These are phyloP conservation scores for Tokudaia tokunoshimensis DNA, from an alignment of 2,797 vertebrate species.

Conservation along the genomic window DNA sequence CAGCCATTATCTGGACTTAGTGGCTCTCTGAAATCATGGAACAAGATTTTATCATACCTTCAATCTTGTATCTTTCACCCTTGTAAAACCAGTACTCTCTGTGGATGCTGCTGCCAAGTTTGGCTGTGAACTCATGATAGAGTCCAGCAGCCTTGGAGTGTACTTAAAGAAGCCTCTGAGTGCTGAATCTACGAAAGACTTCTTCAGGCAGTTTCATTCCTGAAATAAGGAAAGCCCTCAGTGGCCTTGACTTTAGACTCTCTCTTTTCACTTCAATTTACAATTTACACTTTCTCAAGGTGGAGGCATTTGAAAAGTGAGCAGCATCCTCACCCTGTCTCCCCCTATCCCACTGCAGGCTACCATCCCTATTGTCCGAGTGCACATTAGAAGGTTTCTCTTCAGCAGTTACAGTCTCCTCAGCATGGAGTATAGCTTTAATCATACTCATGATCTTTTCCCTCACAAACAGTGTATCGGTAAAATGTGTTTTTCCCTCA, in stretches of 20 bases:
- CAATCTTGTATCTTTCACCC: neutral
- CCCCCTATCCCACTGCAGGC: neutral
- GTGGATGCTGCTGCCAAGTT: neutral
- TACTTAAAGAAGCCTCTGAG: neutral
- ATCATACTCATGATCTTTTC: neutral
- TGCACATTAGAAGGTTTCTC: neutral
- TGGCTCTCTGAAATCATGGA: neutral
- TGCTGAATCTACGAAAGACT: neutral
- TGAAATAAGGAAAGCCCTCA: neutral
- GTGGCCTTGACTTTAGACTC: neutral
- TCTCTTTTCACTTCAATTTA: neutral
- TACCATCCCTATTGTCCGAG: too few relatives aligned
- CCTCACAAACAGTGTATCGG: neutral
- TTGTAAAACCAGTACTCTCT: neutral
- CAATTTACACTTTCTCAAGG: neutral
- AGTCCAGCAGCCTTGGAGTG: neutral
- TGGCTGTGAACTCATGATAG: neutral
- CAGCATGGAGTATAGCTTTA: neutral
- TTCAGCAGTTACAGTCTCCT: neutral
- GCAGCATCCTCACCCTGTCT: neutral
- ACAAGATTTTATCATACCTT: neutral
- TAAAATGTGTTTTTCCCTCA: neutral
- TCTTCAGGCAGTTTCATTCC: neutral
- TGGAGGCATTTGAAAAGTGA: neutral
- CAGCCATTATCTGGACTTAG: neutral